Conservation (phyloP, 2,888 invertebrate genomes). For the Carpatolechia fugitivella region DNA sequence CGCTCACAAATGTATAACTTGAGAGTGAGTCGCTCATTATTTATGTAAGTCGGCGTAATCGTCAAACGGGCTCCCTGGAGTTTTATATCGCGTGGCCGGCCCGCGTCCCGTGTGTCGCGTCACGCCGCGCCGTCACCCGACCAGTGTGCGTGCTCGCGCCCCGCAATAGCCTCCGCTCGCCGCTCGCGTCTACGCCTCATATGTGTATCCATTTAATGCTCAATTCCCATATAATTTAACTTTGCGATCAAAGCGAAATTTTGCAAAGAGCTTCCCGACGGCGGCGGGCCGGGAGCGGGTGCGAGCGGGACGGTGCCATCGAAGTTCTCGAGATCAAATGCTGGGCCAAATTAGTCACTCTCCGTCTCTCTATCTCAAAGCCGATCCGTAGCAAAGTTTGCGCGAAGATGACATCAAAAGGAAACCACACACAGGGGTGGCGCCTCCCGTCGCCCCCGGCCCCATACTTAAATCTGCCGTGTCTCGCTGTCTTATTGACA, state of each 20-base stretch:
- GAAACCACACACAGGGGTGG: constrained; percentile 79
- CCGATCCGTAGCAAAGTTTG: constrained; percentile 80
- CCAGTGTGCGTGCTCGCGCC: constrained; percentile 14
- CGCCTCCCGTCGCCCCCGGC: constrained; percentile 50
- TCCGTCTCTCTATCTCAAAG: constrained; percentile 80
- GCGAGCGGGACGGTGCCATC: constrained; percentile 69
- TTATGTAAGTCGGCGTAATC: constrained; percentile 72
- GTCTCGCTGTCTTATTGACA: constrained; percentile 77
- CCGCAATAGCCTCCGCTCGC: constrained; percentile 19
- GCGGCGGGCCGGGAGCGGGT: constrained; percentile 58
- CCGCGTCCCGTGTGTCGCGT: not conserved
- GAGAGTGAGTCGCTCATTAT: constrained; percentile 73
- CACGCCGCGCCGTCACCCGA: constrained; percentile 20
- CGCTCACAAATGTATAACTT: constrained; percentile 71
- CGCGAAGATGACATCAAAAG: constrained; percentile 80
- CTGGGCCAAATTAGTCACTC: constrained; percentile 80
- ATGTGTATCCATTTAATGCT: constrained; percentile 79
- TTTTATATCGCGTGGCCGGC: constrained; percentile 49
- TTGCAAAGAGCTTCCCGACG: constrained; percentile 77
- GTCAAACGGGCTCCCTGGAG: constrained; percentile 57
- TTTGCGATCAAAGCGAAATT: constrained; percentile 79
- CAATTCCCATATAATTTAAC: constrained; percentile 80
- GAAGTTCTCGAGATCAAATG: constrained; percentile 77
- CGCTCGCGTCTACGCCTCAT: constrained; percentile 46
- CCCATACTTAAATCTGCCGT: constrained; percentile 74